Evolutionary conservation across 2,113 vertebrate species (phyloP).

Genomic region (Poicephalus meyeri): DNA sequence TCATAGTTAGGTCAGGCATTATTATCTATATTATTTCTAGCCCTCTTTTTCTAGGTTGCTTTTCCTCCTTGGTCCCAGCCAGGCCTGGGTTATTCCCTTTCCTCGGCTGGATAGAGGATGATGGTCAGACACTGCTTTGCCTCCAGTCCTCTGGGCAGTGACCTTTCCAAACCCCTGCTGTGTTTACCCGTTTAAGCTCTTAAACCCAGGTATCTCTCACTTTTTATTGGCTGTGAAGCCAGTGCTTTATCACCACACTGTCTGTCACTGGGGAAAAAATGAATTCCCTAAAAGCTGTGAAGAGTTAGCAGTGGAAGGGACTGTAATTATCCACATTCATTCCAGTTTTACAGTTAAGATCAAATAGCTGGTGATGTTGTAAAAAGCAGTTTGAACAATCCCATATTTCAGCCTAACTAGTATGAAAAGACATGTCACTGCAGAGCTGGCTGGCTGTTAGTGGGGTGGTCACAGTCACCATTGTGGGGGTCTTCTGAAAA

Average conservation of each 20-base stretch:
- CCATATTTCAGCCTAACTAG: background rate
- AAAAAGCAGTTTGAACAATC: background rate
- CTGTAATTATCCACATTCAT: background rate
- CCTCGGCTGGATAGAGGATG: background rate
- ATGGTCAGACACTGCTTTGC: background rate
- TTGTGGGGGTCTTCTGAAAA: background rate
- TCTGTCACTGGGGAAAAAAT: background rate
- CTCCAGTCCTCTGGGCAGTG: background rate
- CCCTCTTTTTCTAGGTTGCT: background rate
- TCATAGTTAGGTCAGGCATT: background rate
- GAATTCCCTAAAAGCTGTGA: background rate
- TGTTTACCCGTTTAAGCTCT: background rate
- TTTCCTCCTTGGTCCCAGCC: background rate
- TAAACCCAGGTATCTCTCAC: background rate
- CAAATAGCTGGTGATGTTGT: background rate
- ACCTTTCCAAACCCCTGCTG: background rate
- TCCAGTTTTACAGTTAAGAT: background rate
- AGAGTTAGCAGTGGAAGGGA: background rate
- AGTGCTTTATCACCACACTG: background rate
- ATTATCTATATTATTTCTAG: background rate
- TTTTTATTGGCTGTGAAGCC: conserved; percentile 3
- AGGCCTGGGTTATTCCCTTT: background rate
- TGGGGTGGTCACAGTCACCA: background rate
- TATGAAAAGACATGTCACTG: background rate
- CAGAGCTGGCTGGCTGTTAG: background rate